These are phyloP conservation scores for Neoitamus cyanurus DNA, from an alignment of 2,888 invertebrate species.

Conservation along the genomic window DNA sequence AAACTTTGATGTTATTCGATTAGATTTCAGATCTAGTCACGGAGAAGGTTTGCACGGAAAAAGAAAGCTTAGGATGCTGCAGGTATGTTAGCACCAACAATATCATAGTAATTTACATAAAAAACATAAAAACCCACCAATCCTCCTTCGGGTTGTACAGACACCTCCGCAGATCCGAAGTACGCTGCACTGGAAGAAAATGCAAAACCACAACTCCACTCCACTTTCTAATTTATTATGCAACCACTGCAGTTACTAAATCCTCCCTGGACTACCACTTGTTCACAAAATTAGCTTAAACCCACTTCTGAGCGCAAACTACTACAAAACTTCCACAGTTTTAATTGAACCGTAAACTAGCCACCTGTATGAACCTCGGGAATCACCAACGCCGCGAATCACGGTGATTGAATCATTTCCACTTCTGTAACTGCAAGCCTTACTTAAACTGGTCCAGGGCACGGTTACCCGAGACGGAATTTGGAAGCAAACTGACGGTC, in stretches of 20 bases:
- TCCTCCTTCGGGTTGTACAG: neutral
- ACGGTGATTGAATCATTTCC: neutral
- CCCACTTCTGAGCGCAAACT: neutral
- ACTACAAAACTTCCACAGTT: neutral
- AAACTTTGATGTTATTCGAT: neutral
- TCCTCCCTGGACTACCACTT: neutral
- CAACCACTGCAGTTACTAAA: neutral
- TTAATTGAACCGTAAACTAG: neutral
- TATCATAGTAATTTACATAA: neutral
- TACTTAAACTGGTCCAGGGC: conserved; percentile 12
- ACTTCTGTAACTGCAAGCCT: neutral
- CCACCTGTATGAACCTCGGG: neutral
- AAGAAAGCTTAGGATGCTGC: neutral
- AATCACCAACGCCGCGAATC: neutral
- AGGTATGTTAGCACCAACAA: neutral
- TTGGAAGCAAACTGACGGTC: conserved; percentile 8
- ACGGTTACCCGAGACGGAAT: neutral
- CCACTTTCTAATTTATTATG: neutral
- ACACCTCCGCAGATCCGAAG: neutral
- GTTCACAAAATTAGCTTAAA: neutral
- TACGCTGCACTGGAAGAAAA: neutral
- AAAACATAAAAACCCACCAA: neutral
- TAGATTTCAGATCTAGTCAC: neutral
- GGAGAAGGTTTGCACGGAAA: neutral
- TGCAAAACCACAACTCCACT: neutral